Evolutionary conservation across 1,140 invertebrate species (phyloP).

Genomic region (Philopotamus ludificatus): DNA sequence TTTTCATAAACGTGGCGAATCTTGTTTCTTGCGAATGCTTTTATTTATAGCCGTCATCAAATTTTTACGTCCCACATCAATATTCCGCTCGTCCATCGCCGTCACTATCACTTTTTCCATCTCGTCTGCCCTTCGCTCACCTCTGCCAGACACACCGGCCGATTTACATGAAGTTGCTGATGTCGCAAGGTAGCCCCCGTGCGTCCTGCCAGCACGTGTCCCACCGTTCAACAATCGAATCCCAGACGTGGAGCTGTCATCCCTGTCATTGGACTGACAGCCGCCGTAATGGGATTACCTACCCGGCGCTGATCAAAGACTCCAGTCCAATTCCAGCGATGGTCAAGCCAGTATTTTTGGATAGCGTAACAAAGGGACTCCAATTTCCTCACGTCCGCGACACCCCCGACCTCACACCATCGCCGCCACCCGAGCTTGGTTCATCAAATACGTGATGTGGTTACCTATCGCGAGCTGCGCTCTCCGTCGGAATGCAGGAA

Average conservation of each 20-base stretch:
- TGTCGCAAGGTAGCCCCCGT: too few species aligned
- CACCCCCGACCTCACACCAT: not conserved
- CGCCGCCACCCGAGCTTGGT: slow-evolving; percentile 6
- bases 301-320: not conserved
- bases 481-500: too few species aligned
- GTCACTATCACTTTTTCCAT: not conserved
- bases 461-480: slow-evolving; percentile 2
- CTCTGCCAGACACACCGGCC: too few species aligned
- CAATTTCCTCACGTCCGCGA: slow-evolving; percentile 18
- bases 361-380: slow-evolving; percentile 5
- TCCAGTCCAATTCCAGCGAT: not conserved
- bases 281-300: not conserved
- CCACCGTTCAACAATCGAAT: not conserved
- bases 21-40: too few species aligned
- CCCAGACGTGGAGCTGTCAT: not conserved
- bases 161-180: too few species aligned
- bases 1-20: too few species aligned
- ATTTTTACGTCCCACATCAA: not conserved
- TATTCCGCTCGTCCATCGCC: not conserved
- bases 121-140: too few species aligned
- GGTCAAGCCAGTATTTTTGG: slow-evolving; percentile 7
- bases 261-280: not conserved
- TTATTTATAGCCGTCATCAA: not conserved
- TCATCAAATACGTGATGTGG: slow-evolving; percentile 27
- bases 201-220: not conserved